These are phyloP conservation scores for Pterois miles DNA, from an alignment of 2,797 vertebrate species.

Conservation along the genomic window DNA sequence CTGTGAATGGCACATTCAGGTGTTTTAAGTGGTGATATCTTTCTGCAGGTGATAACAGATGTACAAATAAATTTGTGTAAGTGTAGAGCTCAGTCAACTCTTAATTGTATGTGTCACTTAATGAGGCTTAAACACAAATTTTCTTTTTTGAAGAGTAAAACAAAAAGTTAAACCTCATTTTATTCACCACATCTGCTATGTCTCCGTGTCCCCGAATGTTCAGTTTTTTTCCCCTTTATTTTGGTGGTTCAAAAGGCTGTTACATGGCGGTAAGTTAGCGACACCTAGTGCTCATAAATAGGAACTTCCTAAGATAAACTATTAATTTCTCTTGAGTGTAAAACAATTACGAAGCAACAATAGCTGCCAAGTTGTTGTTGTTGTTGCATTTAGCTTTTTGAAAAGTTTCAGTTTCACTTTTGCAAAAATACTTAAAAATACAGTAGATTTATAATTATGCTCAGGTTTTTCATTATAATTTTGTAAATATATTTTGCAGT, in stretches of 20 bases:
- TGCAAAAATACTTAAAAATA: no score
- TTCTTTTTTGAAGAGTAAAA: neutral
- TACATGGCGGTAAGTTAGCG: neutral
- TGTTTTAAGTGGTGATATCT: neutral
- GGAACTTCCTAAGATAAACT: neutral
- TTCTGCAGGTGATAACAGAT: no score
- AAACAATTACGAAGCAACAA: neutral
- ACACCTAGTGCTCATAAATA: constrained; percentile 27
- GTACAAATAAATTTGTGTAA: neutral
- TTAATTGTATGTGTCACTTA: neutral
- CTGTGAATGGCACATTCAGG: neutral
- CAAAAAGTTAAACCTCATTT: neutral
- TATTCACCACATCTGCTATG: neutral
- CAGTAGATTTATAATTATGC: no score
- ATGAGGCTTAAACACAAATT: neutral
- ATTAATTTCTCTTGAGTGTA: neutral
- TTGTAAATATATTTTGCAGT: no score
- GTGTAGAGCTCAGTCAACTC: neutral
- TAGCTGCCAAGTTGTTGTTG: no score
- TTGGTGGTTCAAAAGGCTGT: neutral
- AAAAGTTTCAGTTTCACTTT: no score
- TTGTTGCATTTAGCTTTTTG: neutral
- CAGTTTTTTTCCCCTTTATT: neutral
- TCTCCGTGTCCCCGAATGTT: neutral
- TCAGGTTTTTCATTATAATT: no score